phyloP scores from a whole-genome alignment of 2,797 vertebrate genomes.

The Peromyscus attwateri region DNA sequence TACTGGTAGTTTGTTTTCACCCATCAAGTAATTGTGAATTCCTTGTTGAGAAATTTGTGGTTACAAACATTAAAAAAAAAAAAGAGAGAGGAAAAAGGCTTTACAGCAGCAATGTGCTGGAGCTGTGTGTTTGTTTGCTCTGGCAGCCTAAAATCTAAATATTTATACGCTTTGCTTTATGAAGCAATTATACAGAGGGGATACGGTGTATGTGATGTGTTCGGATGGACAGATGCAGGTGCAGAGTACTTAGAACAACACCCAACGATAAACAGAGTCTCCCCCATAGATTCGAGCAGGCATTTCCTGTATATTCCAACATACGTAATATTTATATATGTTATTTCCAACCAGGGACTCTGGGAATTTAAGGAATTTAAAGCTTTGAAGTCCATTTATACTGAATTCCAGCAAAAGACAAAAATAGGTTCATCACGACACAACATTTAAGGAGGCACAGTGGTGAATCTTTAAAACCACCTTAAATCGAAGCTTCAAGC shows the following conservation, averaged over 20 bases:
- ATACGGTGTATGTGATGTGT: not conserved
- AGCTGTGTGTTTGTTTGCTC: conserved; percentile 33
- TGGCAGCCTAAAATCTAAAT: conserved; percentile 30
- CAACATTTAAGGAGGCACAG: not conserved
- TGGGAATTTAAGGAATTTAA: not conserved
- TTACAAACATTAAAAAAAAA: not conserved
- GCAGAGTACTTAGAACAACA: not conserved
- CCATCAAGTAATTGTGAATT: conserved; percentile 37
- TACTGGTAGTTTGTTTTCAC: conserved; percentile 6
- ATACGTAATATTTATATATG: not conserved
- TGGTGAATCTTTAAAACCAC: not conserved
- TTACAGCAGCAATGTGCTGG: not conserved
- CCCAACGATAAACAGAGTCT: not conserved
- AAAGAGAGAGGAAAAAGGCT: conserved; percentile 32
- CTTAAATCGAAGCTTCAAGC: not conserved
- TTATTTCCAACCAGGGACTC: not conserved
- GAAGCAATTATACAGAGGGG: not conserved
- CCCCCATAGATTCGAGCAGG: not conserved
- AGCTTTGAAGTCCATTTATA: not conserved
- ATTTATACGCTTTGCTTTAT: not conserved
- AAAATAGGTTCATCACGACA: not conserved
- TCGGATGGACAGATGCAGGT: not conserved
- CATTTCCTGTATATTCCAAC: not conserved
- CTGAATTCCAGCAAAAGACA: not conserved
- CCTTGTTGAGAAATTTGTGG: conserved; percentile 37